A percentile compares a stretch with the other conserved stretches of the same genome.
phyloP scores from a whole-genome alignment of 2,113 vertebrate species.

The Pseudolaguvia tuberculata region DNA sequence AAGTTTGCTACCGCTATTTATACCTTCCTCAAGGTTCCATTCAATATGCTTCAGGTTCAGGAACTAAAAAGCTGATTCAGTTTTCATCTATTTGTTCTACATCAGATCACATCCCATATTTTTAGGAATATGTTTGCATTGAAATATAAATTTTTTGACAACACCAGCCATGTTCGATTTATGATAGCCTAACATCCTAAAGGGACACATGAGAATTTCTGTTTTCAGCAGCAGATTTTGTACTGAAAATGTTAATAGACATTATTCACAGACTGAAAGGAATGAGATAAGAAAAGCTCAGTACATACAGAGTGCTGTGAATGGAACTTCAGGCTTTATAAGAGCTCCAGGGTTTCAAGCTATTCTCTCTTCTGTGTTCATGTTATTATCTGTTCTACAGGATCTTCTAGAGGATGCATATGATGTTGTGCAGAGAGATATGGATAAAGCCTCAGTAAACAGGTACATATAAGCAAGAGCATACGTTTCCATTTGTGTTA shows the following conservation, averaged over 20 bases:
- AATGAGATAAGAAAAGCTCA: slow-evolving; percentile 8
- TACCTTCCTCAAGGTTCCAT: slow-evolving; percentile 17
- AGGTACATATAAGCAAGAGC: slow-evolving; percentile 29
- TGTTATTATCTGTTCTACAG: slow-evolving; percentile 57
- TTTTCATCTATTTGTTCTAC: slow-evolving; percentile 19
- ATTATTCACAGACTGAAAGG: neutral
- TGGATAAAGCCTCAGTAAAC: slow-evolving; percentile 31
- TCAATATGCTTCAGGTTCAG: slow-evolving; percentile 33
- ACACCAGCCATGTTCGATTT: slow-evolving; percentile 21
- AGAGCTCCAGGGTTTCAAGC: slow-evolving; percentile 2
- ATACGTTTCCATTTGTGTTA: neutral
- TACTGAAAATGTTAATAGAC: neutral
- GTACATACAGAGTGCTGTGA: neutral
- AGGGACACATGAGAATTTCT: slow-evolving; percentile 6
- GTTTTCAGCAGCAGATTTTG: slow-evolving; percentile 1
- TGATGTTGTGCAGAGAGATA: slow-evolving; percentile 61
- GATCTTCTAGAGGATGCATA: slow-evolving; percentile 75
- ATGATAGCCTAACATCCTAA: slow-evolving; percentile 1
- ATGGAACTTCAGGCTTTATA: too few species aligned
- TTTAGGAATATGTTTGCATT: neutral
- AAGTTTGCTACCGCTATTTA: slow-evolving; percentile 6
- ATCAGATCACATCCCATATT: slow-evolving; percentile 27
- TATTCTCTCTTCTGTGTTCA: neutral
- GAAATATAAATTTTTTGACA: slow-evolving; percentile 12
- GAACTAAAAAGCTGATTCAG: neutral